Conservation (phyloP, 92 coral and sea anemone genomes). For the Porites rus region DNA sequence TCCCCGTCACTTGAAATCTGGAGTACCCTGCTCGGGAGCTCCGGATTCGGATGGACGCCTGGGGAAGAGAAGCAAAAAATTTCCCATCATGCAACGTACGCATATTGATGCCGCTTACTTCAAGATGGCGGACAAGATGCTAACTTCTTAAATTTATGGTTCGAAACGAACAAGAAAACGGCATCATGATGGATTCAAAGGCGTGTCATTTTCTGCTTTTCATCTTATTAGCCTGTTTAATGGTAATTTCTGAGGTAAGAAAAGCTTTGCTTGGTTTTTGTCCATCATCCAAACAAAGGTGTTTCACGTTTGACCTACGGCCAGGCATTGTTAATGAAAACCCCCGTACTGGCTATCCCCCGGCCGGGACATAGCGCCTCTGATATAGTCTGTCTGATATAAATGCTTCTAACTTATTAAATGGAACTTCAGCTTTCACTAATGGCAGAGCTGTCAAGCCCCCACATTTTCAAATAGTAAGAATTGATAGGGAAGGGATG, state of each 20-base stretch:
- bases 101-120: not conserved
- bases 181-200: conserved; percentile 5
- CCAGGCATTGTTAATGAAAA: not conserved
- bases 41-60: too few relatives aligned
- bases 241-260: conserved; percentile 33
- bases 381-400: too few relatives aligned
- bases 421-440: too few relatives aligned
- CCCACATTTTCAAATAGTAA: too few relatives aligned
- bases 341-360: too few relatives aligned
- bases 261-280: not conserved
- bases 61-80: not conserved
- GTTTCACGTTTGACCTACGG: not conserved
- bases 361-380: too few relatives aligned
- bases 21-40: too few relatives aligned
- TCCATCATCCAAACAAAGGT: not conserved
- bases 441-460: too few relatives aligned
- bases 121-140: conserved; percentile 32
- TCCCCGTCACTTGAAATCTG: too few relatives aligned
- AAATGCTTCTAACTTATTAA: too few relatives aligned
- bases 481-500: too few relatives aligned
- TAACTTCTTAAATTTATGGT: not conserved
- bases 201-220: not conserved
- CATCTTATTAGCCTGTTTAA: conserved; percentile 3
- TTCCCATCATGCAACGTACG: conserved; percentile 10
- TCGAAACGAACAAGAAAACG: not conserved